A percentile compares a stretch with the other conserved stretches of the same genome.
These are phyloP conservation scores for Halictus ligatus DNA, from an alignment of 2,888 invertebrate genomes.

Conservation along the genomic window DNA sequence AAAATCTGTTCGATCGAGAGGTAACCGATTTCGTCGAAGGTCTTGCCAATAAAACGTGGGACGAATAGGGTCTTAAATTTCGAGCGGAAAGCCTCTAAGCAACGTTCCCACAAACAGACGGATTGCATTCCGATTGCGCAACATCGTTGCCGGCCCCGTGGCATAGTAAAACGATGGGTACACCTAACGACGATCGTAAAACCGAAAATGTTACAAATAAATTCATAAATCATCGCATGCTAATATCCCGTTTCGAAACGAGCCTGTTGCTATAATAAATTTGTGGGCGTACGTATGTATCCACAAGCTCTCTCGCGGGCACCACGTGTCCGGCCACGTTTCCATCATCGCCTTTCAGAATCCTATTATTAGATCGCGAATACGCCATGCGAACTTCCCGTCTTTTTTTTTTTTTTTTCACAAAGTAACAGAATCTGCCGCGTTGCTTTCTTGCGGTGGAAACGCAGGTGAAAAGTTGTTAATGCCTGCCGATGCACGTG, in stretches of 20 bases:
- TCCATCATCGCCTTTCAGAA: neutral
- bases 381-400: neutral
- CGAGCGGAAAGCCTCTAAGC: conserved; percentile 47
- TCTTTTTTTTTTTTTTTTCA: neutral
- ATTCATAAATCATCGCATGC: conserved; percentile 73
- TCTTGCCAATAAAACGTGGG: neutral
- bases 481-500: neutral
- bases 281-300: conserved; percentile 22
- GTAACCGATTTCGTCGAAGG: neutral
- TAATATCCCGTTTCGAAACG: conserved; percentile 51
- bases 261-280: neutral
- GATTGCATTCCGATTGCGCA: conserved; percentile 56
- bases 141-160: conserved; percentile 39
- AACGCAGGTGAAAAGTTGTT: neutral
- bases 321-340: neutral
- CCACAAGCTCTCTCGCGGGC: neutral
- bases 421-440: neutral
- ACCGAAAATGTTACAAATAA: conserved; percentile 74
- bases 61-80: neutral
- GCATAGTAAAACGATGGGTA: conserved; percentile 66
- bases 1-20: neutral
- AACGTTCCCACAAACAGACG: conserved; percentile 32
- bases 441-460: neutral
- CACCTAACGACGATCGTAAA: conserved; percentile 73
- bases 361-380: conserved; percentile 6